Evolutionary conservation across 1,140 invertebrate genomes (phyloP).

Genomic region (Lucilia cuprina): DNA sequence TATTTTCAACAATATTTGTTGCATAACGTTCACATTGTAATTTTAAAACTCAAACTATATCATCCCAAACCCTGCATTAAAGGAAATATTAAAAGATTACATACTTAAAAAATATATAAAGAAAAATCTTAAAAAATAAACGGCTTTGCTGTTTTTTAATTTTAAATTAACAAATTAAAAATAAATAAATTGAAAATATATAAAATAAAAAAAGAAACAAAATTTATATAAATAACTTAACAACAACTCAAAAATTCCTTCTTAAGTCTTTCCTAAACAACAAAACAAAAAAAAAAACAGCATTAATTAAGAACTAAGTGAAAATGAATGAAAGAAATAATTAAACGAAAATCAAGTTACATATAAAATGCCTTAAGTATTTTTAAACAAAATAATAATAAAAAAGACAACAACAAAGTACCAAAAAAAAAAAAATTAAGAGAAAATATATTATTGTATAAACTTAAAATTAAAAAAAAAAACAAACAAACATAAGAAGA

Average conservation of each 20-base stretch:
- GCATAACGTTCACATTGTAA: too few species aligned
- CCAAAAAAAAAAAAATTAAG: constrained; percentile 22
- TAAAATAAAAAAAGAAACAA: neutral
- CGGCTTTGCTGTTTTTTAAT: neutral
- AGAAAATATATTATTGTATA: neutral
- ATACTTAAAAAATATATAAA: too few species aligned
- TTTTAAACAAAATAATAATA: constrained; percentile 19
- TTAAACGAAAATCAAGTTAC: constrained; percentile 32
- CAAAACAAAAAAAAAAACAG: too few species aligned
- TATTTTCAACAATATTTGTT: too few species aligned
- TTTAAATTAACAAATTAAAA: neutral
- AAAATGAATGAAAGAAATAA: constrained; percentile 19
- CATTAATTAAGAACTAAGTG: neutral
- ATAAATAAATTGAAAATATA: neutral
- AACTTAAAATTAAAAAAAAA: neutral
- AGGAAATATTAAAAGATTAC: too few species aligned
- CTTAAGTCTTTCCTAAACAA: constrained; percentile 29
- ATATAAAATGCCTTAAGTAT: constrained; percentile 35
- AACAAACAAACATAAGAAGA: neutral
- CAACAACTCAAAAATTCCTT: constrained; percentile 25
- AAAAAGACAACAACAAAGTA: constrained; percentile 18
- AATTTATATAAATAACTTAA: neutral
- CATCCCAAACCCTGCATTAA: too few species aligned
- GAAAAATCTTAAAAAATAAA: neutral
- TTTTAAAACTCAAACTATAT: too few species aligned